phyloP scores from a whole-genome alignment of 2,113 vertebrate species.

The Aptenodytes patagonicus region DNA sequence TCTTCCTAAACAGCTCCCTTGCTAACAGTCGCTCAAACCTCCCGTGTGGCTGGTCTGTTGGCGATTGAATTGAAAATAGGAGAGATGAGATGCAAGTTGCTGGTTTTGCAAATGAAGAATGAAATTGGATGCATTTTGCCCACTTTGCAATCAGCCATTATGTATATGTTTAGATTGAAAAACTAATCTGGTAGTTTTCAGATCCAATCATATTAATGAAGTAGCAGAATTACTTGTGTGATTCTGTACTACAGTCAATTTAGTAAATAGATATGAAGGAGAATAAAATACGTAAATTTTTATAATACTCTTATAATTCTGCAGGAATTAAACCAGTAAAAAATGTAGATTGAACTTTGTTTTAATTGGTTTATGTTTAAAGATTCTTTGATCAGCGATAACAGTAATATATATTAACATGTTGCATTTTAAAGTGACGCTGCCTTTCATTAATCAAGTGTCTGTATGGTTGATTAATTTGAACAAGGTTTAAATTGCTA shows the following conservation, averaged over 20 bases:
- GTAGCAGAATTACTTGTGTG: constrained; percentile 63
- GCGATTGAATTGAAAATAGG: neutral
- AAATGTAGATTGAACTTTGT: constrained; percentile 79
- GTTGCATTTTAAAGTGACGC: constrained; percentile 86
- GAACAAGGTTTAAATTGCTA: constrained; percentile 90
- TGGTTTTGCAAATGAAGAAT: constrained; percentile 47
- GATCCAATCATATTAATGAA: constrained; percentile 66
- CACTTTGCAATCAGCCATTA: constrained; percentile 55
- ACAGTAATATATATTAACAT: constrained; percentile 86
- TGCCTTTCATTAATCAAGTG: constrained; percentile 89
- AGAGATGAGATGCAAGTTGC: constrained; percentile 38
- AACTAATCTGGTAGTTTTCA: constrained; percentile 65
- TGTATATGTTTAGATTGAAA: constrained; percentile 46
- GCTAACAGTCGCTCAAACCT: neutral
- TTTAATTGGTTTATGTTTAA: constrained; percentile 84
- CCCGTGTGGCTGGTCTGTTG: neutral
- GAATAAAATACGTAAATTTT: constrained; percentile 50
- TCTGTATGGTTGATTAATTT: constrained; percentile 88
- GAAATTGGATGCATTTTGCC: constrained; percentile 53
- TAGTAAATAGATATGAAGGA: constrained; percentile 75
- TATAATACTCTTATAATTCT: constrained; percentile 69
- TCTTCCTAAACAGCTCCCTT: neutral
- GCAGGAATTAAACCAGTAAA: constrained; percentile 72
- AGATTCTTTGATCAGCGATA: constrained; percentile 85
- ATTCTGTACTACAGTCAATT: constrained; percentile 64